Base-by-base conservation (phyloP, 2,888 invertebrate genomes). In the Cryptus viduatorius region DNA sequence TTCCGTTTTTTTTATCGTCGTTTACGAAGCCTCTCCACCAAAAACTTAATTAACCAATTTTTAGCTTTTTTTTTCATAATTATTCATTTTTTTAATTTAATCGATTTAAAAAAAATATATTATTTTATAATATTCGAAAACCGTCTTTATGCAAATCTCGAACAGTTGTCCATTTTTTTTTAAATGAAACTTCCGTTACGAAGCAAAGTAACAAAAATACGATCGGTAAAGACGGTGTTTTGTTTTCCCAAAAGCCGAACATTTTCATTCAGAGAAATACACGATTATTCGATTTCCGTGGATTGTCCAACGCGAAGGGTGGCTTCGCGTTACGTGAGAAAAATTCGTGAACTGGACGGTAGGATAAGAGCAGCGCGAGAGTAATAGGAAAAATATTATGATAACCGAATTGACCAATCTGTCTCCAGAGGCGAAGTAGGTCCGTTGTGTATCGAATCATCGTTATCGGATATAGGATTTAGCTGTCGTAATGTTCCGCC, bases 321-420 rank as follows among this genome's bases (percentile, higher is more conserved):
- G 76, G 83, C 72, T 50, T 68, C 78, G 84, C 69, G 50, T 64
- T 85, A 87, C 87, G 85, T 68, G 85, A 86, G 86, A 85, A 87
- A 88, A 87, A 87, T 89, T 84, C 84, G 19, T 67, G 76, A 84
- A 77, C 83, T 65, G 37, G 24, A 24, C 67, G 29, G 14, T 46
- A 42, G 14, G 19, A 67, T 53, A 73, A 76, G 44, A 48, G 61
- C 42, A 37, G 37, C 19, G 42, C 16, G 56, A 53, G 85, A 86
- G 90, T 92, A 91, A 91, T 91, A 91, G 91, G 85, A 89, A 92
- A 92, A 92, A 93, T 93, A 93, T 93, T 93, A 93, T 92, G 93
- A 92, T 93, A 93, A 93, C 92, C 87, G 90, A 90, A 93, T 93
- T 92, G 91, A 86, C 86, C 90, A 89, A 89, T 91, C 89, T 85